Conservation (phyloP, 2,113 vertebrate genomes). For the Heterotilapia buettikoferi region DNA sequence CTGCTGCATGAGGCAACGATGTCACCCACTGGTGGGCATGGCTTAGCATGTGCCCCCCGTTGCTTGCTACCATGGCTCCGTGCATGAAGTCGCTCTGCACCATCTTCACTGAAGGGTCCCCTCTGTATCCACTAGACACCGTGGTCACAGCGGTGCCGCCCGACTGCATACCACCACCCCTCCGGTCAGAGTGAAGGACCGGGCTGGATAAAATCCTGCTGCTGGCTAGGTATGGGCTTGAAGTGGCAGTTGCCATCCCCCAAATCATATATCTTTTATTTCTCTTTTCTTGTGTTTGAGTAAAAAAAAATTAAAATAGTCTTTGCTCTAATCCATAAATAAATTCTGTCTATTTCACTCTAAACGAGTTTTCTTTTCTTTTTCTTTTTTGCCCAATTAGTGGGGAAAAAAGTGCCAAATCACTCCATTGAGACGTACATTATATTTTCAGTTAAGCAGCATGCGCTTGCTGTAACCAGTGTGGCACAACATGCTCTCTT, state of each 20-base stretch:
- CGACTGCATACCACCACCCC: conserved; percentile 82
- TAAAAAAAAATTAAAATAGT: not conserved
- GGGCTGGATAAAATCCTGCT: conserved; percentile 84
- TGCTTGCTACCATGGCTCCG: conserved; percentile 88
- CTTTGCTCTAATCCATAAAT: conserved; percentile 62
- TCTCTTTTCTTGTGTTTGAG: conserved; percentile 27
- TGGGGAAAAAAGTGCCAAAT: not conserved
- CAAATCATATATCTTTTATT: conserved; percentile 63
- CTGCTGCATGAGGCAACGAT: conserved; percentile 87
- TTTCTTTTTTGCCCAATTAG: not conserved
- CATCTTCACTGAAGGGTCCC: conserved; percentile 86
- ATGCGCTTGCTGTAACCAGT: not conserved
- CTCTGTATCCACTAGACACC: conserved; percentile 83
- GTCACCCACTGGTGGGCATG: conserved; percentile 96
- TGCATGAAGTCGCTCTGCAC: conserved; percentile 95
- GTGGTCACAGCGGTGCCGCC: conserved; percentile 80
- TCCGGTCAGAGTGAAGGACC: conserved; percentile 84
- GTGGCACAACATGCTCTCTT: not conserved
- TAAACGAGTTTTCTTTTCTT: not conserved
- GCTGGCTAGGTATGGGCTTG: conserved; percentile 87
- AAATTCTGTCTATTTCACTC: conserved; percentile 7
- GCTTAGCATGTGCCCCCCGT: conserved; percentile 91
- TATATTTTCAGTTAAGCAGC: not conserved
- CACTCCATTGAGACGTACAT: conserved; percentile 2
- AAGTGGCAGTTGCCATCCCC: conserved; percentile 88